Conservation (phyloP, 2,888 invertebrate genomes). For the Caenorhabditis doughertyi region DNA sequence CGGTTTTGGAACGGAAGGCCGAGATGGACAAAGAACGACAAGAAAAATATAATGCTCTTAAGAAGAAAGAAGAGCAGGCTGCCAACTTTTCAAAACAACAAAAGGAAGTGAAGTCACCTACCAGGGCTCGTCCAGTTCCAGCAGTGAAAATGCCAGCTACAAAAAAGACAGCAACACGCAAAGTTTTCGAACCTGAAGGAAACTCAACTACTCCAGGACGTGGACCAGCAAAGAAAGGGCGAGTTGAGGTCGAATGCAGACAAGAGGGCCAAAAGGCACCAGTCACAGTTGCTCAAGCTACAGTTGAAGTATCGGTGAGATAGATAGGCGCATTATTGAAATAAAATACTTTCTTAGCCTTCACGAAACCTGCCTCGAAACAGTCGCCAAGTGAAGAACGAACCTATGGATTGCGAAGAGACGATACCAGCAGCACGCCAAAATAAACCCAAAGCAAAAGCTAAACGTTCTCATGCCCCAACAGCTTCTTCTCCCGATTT, state of each 20-base stretch:
- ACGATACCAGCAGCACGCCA: background rate
- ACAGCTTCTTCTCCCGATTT: background rate
- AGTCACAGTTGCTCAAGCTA: constrained; percentile 24
- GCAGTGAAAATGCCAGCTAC: constrained; percentile 11
- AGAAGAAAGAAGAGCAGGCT: constrained; percentile 33
- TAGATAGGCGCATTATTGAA: background rate
- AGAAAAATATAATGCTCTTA: constrained; percentile 33
- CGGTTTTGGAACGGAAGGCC: constrained; percentile 34
- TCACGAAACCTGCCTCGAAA: constrained; percentile 26
- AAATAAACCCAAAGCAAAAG: constrained; percentile 38
- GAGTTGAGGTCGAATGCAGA: constrained; percentile 13
- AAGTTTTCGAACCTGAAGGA: constrained; percentile 18
- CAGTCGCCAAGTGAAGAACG: constrained; percentile 7
- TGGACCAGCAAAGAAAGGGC: constrained; percentile 39
- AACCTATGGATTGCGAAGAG: constrained; percentile 14
- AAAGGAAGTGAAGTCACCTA: constrained; percentile 14
- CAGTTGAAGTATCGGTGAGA: constrained; percentile 39
- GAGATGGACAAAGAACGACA: constrained; percentile 31
- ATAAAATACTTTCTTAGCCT: constrained; percentile 39
- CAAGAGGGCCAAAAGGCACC: background rate
- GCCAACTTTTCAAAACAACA: constrained; percentile 20
- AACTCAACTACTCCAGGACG: constrained; percentile 37
- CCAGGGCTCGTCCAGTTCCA: background rate
- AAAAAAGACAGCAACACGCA: constrained; percentile 9
- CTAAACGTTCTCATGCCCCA: constrained; percentile 12